phyloP scores from a whole-genome alignment of 2,113 vertebrate genomes.

The Prionailurus viverrinus region DNA sequence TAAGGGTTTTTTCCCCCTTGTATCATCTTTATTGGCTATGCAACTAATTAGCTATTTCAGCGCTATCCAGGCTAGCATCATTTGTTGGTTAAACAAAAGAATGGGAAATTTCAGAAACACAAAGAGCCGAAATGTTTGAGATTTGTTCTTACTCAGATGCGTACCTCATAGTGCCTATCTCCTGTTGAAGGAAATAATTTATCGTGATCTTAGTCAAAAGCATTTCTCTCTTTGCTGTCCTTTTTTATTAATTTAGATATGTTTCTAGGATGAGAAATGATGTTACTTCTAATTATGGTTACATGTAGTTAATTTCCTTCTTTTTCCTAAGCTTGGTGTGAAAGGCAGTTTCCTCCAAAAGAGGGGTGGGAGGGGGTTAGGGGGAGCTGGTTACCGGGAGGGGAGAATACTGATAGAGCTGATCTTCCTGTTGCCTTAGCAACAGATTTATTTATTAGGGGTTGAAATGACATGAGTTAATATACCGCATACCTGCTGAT shows the following conservation, averaged over 20 bases:
- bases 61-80: constrained; percentile 35
- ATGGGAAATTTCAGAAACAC: constrained; percentile 75
- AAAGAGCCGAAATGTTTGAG: constrained; percentile 78
- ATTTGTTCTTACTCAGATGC: constrained; percentile 78
- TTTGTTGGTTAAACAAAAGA: constrained; percentile 75
- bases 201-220: constrained; percentile 80
- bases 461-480: constrained; percentile 95
- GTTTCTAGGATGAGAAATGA: constrained; percentile 88
- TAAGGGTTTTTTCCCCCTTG: not conserved
- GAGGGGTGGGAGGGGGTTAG: constrained; percentile 16
- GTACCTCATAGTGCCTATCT: constrained; percentile 75
- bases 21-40: constrained; percentile 62
- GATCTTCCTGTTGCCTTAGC: constrained; percentile 91
- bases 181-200: constrained; percentile 81
- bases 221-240: constrained; percentile 80
- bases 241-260: constrained; percentile 88
- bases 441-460: constrained; percentile 96
- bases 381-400: constrained; percentile 53
- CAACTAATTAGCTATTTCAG: constrained; percentile 65
- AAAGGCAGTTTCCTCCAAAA: constrained; percentile 88
- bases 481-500: constrained; percentile 97
- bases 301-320: constrained; percentile 90
- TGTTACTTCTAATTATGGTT: constrained; percentile 93
- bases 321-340: constrained; percentile 89
- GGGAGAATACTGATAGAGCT: constrained; percentile 87